Percentiles rank a stretch among this genome's conserved stretches.
phyloP scores from a whole-genome alignment of 2,888 invertebrate genomes.

The Protula sp. region DNA sequence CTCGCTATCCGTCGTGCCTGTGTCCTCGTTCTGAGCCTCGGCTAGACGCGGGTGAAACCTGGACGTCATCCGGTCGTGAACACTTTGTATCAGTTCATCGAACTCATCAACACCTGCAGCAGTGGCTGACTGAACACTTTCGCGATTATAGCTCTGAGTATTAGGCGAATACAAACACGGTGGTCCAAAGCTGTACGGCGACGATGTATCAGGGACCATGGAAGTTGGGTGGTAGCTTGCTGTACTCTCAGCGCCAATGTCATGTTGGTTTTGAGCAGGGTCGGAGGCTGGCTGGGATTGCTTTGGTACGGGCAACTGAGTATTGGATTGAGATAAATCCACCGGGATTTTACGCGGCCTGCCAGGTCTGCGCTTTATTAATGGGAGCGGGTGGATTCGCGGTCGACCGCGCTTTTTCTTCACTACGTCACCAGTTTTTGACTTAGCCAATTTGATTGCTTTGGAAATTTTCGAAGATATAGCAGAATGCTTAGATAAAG shows the following conservation, averaged over 20 bases:
- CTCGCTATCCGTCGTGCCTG: background rate
- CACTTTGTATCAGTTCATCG: background rate
- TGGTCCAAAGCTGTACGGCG: background rate
- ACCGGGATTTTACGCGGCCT: background rate
- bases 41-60: background rate
- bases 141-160: no score
- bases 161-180: background rate
- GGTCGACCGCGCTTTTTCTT: background rate
- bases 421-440: background rate
- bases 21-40: background rate
- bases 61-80: background rate
- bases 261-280: background rate
- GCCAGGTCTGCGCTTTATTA: background rate
- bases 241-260: background rate
- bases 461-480: background rate
- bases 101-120: background rate
- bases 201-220: background rate
- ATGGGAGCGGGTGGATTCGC: background rate
- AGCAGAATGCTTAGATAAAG: no score
- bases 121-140: background rate
- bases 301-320: background rate
- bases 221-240: background rate
- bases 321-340: background rate
- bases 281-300: background rate
- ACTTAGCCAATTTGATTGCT: background rate